Conservation (phyloP, 1,140 invertebrate genomes). For the Dinothrombium tinctorium region DNA sequence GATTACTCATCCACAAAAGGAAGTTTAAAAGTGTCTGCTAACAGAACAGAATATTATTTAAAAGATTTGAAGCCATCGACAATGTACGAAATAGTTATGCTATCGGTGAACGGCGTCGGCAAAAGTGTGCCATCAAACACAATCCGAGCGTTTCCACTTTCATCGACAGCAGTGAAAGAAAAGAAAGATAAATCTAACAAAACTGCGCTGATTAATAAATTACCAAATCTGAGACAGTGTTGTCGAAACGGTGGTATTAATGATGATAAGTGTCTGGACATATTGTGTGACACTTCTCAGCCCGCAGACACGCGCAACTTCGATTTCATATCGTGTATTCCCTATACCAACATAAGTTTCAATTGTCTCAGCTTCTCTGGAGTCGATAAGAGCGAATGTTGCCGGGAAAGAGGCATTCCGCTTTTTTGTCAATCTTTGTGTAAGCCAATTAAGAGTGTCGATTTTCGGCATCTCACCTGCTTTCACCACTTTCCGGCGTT, state of each 20-base stretch:
- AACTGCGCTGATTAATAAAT: constrained; percentile 2
- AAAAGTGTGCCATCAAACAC: constrained; percentile 42
- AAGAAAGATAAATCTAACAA: background rate
- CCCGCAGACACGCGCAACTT: constrained; percentile 30
- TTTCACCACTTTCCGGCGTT: constrained; percentile 50
- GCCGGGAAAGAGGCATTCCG: constrained; percentile 41
- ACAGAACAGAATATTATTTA: constrained; percentile 31
- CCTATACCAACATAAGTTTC: constrained; percentile 39
- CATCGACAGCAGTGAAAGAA: background rate
- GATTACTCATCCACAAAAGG: too few species aligned
- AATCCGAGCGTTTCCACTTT: constrained; percentile 35
- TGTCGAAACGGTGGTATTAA: constrained; percentile 42
- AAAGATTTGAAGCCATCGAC: constrained; percentile 33
- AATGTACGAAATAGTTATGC: constrained; percentile 47
- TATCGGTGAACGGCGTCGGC: constrained; percentile 43
- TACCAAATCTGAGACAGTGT: constrained; percentile 32
- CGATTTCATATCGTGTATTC: constrained; percentile 60
- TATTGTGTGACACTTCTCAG: constrained; percentile 46
- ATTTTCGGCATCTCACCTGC: constrained; percentile 43
- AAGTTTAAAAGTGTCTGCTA: constrained; percentile 36
- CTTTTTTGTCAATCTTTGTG: constrained; percentile 40
- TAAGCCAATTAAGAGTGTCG: constrained; percentile 36
- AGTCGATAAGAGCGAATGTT: constrained; percentile 40
- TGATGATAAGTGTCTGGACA: constrained; percentile 42
- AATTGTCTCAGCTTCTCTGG: background rate